phyloP scores from a whole-genome alignment of 2,888 invertebrate species.

The Homarus gammarus region DNA sequence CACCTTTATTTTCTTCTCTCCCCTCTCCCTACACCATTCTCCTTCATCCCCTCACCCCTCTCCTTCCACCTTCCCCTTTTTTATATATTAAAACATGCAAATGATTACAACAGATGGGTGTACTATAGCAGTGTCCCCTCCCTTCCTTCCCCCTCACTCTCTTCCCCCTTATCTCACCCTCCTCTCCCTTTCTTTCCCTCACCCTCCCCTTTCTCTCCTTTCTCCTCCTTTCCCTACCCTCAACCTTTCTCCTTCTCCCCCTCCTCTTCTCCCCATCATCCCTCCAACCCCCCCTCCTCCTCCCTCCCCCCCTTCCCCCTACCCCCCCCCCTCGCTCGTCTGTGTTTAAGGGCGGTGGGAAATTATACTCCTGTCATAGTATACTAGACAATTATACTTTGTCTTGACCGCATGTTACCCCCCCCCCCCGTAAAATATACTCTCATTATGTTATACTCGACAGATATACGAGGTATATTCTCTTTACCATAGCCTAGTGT shows the following conservation, averaged over 20 bases:
- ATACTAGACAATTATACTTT: too few relatives aligned
- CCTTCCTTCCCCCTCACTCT: too few relatives aligned
- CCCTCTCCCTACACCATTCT: not conserved
- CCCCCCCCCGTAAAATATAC: not conserved
- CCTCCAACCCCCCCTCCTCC: not conserved
- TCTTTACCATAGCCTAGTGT: too few relatives aligned
- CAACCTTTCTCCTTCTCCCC: too few relatives aligned
- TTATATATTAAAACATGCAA: too few relatives aligned
- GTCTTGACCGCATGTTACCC: too few relatives aligned
- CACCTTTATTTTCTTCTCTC: not conserved
- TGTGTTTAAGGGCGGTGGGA: too few relatives aligned
- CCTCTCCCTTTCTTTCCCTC: not conserved
- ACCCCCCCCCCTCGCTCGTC: not conserved
- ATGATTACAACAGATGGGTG: too few relatives aligned
- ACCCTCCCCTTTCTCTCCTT: not conserved
- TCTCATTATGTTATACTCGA: too few relatives aligned
- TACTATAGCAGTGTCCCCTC: not conserved
- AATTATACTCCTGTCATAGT: too few relatives aligned
- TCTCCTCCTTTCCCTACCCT: not conserved
- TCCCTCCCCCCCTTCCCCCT: not conserved
- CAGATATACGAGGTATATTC: too few relatives aligned
- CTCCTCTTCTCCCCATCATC: too few relatives aligned
- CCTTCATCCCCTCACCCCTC: not conserved
- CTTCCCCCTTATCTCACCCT: not conserved
- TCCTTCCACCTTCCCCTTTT: not conserved